Conservation (phyloP, 2,113 vertebrate species). For the Sander vitreus region DNA sequence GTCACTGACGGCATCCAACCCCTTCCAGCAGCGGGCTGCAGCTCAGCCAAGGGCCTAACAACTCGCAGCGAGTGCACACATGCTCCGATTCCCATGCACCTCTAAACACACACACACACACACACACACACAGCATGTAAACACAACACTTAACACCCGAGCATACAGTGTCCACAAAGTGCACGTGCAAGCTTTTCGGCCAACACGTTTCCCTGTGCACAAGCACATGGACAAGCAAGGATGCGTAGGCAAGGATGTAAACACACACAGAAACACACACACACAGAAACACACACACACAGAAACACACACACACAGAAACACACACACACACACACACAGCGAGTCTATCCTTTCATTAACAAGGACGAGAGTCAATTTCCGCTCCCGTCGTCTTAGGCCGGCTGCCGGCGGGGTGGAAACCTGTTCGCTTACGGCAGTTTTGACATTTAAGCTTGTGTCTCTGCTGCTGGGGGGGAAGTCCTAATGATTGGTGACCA, state of each 20-base stretch:
- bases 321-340: conserved; percentile 1
- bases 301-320: too few relatives aligned
- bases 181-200: conserved; percentile 38
- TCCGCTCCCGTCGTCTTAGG: conserved; percentile 50
- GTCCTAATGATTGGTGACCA: conserved; percentile 62
- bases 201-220: conserved; percentile 44
- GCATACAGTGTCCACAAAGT: conserved; percentile 35
- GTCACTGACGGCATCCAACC: conserved; percentile 69
- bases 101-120: background rate
- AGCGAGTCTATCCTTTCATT: conserved; percentile 59
- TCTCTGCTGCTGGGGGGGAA: conserved; percentile 55
- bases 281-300: background rate
- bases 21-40: conserved; percentile 56
- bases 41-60: conserved; percentile 44
- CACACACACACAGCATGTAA: conserved; percentile 10
- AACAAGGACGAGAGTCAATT: conserved; percentile 68
- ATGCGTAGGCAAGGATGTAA: conserved; percentile 22
- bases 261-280: conserved; percentile 2
- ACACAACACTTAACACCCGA: background rate
- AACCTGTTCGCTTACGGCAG: conserved; percentile 58
- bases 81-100: conserved; percentile 52
- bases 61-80: conserved; percentile 44
- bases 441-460: conserved; percentile 59
- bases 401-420: conserved; percentile 48
- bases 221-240: conserved; percentile 7